A percentile compares a stretch with the other conserved stretches of the same genome.
Conservation (phyloP, 2,113 vertebrate species). For the Pleuronectes platessa region DNA sequence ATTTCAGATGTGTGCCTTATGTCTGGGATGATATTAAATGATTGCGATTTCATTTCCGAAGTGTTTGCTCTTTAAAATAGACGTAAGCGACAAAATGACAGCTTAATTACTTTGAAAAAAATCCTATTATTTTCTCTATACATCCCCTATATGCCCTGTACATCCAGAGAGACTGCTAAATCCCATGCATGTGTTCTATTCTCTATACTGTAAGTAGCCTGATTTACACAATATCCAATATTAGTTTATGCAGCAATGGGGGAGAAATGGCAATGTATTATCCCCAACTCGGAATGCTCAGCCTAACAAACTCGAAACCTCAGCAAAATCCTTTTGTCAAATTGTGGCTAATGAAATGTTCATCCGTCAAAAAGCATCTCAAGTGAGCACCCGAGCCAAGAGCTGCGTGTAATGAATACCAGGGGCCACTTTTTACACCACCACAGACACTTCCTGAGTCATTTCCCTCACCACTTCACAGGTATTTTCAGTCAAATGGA, state of each 20-base stretch:
- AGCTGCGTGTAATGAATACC: slow-evolving; percentile 24
- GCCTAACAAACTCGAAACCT: slow-evolving; percentile 28
- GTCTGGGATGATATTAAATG: background rate
- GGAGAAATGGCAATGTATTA: slow-evolving; percentile 40
- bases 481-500: slow-evolving; percentile 22
- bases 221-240: slow-evolving; percentile 23
- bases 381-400: slow-evolving; percentile 10
- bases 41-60: background rate
- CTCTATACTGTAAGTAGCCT: background rate
- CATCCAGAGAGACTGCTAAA: slow-evolving; percentile 7
- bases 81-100: slow-evolving; percentile 13
- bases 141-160: slow-evolving; percentile 14
- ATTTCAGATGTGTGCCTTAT: slow-evolving; percentile 9
- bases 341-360: slow-evolving; percentile 61
- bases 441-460: slow-evolving; percentile 19
- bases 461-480: slow-evolving; percentile 16
- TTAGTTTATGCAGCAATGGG: slow-evolving; percentile 54
- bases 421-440: slow-evolving; percentile 28
- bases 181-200: slow-evolving; percentile 14
- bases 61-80: slow-evolving; percentile 1
- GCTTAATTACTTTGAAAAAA: slow-evolving; percentile 37
- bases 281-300: slow-evolving; percentile 23
- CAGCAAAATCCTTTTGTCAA: slow-evolving; percentile 39
- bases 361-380: slow-evolving; percentile 50
- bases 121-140: slow-evolving; percentile 19